A percentile compares a stretch with the other conserved stretches of the same genome.
phyloP scores from a whole-genome alignment of 64 coral and sea anemone genomes.

The Pachyseris speciosa region DNA sequence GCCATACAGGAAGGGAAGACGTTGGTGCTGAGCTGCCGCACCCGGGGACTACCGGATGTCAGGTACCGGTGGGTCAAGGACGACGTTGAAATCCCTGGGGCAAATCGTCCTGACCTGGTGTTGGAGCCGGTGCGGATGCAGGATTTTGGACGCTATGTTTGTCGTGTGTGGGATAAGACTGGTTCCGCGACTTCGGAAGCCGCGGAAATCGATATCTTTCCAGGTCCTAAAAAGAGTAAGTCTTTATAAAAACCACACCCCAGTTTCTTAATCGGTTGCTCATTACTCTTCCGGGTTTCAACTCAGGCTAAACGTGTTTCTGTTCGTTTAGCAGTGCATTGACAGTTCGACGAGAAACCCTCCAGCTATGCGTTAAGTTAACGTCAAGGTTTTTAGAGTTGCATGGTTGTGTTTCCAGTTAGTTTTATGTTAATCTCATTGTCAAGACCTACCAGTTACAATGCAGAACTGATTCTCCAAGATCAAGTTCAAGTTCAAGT shows the following conservation, averaged over 20 bases:
- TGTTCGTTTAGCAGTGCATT: no score
- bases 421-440: no score
- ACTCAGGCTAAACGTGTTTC: no score
- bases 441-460: no score
- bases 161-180: constrained; percentile 43
- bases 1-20: constrained; percentile 10
- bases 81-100: constrained; percentile 39
- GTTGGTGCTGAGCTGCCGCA: constrained; percentile 18
- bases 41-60: constrained; percentile 7
- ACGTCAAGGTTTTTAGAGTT: no score
- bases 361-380: no score
- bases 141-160: constrained; percentile 30
- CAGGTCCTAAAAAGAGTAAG: background rate
- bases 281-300: no score
- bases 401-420: no score
- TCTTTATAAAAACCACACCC: no score
- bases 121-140: background rate
- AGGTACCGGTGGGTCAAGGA: constrained; percentile 20
- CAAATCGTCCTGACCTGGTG: constrained; percentile 15
- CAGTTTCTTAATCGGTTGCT: background rate
- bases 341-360: no score
- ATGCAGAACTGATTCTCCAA: no score
- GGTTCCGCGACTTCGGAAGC: background rate
- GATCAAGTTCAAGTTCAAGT: no score
- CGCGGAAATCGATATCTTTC: background rate